Conservation (phyloP, 2,797 vertebrate species). For the Zenarchopterus dispar region DNA sequence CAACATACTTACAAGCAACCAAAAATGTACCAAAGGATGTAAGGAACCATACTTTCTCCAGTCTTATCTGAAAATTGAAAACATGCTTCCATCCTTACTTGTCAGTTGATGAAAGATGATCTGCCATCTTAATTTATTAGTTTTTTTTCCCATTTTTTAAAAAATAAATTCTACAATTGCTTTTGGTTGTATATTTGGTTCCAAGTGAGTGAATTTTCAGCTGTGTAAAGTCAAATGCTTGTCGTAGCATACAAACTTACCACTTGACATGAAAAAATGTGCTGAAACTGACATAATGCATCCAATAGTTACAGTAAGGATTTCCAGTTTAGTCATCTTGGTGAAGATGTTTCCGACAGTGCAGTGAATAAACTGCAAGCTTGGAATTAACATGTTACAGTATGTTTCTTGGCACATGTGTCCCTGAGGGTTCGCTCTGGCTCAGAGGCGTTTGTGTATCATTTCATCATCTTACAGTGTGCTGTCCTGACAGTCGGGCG, state of each 20-base stretch:
- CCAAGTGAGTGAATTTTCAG: no score
- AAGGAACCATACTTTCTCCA: no score
- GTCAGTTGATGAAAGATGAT: no score
- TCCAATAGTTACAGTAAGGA: conserved; percentile 1
- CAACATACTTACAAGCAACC: no score
- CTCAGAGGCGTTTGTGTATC: conserved; percentile 63
- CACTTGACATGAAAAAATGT: background rate
- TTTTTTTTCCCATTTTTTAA: no score
- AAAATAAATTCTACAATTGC: no score
- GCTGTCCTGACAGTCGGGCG: conserved; percentile 51
- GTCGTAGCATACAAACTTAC: background rate
- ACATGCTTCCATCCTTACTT: no score
- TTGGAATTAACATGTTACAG: conserved; percentile 57
- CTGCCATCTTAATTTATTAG: no score
- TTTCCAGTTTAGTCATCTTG: background rate
- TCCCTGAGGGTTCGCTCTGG: conserved; percentile 60
- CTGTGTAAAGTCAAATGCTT: background rate
- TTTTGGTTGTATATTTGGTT: no score
- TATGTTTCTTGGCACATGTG: conserved; percentile 54
- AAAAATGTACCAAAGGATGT: no score
- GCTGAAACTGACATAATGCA: background rate
- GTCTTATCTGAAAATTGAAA: no score
- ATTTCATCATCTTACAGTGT: conserved; percentile 72
- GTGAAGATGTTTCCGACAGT: conserved; percentile 10
- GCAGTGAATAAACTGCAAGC: conserved; percentile 44